Conservation (phyloP, 2,797 vertebrate species). For the Gymnopithys bicolor region DNA sequence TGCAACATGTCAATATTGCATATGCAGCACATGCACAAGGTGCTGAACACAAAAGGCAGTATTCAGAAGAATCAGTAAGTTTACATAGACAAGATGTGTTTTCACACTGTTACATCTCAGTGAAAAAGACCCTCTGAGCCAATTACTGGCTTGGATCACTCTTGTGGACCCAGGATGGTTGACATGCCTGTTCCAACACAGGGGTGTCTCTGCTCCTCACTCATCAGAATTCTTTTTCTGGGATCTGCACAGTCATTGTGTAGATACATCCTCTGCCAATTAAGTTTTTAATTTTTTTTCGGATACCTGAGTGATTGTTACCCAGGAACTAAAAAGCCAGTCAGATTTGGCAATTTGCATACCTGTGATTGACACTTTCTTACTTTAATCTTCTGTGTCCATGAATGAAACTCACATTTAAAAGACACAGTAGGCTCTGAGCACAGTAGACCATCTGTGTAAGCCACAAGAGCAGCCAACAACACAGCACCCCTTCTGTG, state of each 20-base stretch:
- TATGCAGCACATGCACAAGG: background rate
- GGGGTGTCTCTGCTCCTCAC: background rate
- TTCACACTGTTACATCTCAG: background rate
- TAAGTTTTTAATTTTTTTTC: conserved; percentile 2
- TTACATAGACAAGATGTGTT: background rate
- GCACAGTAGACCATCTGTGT: conserved; percentile 47
- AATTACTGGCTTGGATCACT: background rate
- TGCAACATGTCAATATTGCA: background rate
- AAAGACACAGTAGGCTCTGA: conserved; percentile 21
- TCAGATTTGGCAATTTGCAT: conserved; percentile 26
- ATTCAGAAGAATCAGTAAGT: background rate
- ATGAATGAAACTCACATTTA: conserved; percentile 44
- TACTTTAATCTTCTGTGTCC: conserved; percentile 44
- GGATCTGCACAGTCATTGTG: background rate
- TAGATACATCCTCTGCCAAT: background rate
- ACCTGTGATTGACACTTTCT: conserved; percentile 51
- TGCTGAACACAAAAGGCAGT: background rate
- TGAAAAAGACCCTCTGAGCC: background rate
- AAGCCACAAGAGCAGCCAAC: conserved; percentile 44
- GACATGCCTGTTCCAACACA: background rate
- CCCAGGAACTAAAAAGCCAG: conserved; percentile 7
- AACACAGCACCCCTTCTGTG: background rate
- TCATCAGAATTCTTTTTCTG: background rate
- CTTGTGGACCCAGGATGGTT: background rate
- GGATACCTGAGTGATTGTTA: background rate